Conservation (phyloP, 2,888 invertebrate species). For the Allolobophora icterica region DNA sequence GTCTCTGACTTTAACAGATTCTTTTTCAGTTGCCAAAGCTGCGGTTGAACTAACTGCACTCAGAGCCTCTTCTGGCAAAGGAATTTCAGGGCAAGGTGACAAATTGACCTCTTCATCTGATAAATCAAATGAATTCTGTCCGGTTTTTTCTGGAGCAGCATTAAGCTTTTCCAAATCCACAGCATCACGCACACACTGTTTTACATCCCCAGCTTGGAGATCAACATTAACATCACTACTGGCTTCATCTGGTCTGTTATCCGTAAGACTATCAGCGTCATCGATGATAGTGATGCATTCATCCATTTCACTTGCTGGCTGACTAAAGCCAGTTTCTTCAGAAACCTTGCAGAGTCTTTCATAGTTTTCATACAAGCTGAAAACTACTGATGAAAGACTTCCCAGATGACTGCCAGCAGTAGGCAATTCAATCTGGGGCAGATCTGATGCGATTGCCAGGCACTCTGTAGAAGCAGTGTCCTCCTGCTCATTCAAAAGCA, state of each 20-base stretch:
- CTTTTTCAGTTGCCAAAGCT: neutral
- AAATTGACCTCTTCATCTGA: neutral
- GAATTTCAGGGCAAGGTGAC: neutral
- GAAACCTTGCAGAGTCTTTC: neutral
- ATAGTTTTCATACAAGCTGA: slow-evolving; percentile 20
- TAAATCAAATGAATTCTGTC: neutral
- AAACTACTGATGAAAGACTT: neutral
- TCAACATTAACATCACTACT: neutral
- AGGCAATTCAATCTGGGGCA: neutral
- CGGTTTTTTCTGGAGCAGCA: neutral
- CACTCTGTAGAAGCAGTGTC: neutral
- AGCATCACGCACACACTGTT: neutral
- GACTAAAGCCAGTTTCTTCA: neutral
- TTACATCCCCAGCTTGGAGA: neutral
- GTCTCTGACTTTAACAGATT: neutral
- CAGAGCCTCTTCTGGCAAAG: neutral
- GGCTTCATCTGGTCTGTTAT: neutral
- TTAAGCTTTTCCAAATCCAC: neutral
- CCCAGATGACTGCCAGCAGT: neutral
- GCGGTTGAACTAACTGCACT: neutral
- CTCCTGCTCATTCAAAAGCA: neutral
- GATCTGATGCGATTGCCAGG: neutral
- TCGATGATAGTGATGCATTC: neutral
- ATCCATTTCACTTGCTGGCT: neutral
- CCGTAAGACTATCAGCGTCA: neutral